A percentile compares a stretch with the other conserved stretches of the same genome.
phyloP scores from a whole-genome alignment of 2,113 vertebrate species.

The Hylia prasina region DNA sequence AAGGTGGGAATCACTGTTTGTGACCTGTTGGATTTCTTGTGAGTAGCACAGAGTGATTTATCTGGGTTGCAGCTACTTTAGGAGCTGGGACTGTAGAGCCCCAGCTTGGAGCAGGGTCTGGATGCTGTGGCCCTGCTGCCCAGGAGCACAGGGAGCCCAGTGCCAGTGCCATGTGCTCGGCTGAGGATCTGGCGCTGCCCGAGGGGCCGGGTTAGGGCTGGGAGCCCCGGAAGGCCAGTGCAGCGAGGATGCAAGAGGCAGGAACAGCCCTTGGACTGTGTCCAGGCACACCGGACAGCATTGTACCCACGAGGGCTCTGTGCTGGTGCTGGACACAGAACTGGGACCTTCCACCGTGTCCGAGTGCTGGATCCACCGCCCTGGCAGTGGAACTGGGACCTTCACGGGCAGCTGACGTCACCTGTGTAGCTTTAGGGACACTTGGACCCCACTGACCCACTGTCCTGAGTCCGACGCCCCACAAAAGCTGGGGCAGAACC shows the following conservation, averaged over 20 bases:
- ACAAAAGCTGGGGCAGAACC: background rate
- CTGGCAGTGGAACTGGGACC: background rate
- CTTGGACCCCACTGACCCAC: background rate
- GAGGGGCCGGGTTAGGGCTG: background rate
- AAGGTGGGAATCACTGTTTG: background rate
- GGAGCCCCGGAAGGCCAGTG: background rate
- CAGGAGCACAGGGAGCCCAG: background rate
- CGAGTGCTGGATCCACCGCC: fast-evolving
- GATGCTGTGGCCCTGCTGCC: fast-evolving
- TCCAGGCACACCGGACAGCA: background rate
- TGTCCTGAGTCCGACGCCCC: background rate
- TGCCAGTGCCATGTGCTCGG: fast-evolving
- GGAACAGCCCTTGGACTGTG: background rate
- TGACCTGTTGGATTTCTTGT: background rate
- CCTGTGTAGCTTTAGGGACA: background rate
- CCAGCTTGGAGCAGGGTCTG: background rate
- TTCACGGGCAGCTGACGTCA: background rate
- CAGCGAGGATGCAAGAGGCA: fast-evolving
- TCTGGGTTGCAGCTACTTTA: background rate
- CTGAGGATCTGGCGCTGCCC: fast-evolving
- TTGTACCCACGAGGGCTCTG: background rate
- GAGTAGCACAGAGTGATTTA: background rate
- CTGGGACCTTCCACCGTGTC: fast-evolving
- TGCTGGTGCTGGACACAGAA: fast-evolving
- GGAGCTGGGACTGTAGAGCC: background rate